Evolutionary conservation across 2,888 invertebrate genomes (phyloP), one percentile per base, ranked within the genome.

Genomic region (Leptarthrus brevirostris): DNA sequence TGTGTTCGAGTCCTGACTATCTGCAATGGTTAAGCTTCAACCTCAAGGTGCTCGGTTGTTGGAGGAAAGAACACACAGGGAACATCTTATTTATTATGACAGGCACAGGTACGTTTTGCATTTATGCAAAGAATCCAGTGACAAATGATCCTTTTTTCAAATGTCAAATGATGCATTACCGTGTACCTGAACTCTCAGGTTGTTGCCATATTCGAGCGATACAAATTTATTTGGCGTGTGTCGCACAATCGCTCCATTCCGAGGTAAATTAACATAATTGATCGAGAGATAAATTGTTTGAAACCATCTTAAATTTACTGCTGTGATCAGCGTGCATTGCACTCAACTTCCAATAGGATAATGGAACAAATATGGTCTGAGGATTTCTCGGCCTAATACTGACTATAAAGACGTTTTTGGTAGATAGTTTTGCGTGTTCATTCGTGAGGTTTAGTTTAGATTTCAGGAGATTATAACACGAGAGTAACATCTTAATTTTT

Each of bases 21-120:
- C 18, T 18, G 22, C 1, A 4, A 30, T n/a, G n/a, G n/a, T n/a
- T n/a, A n/a, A n/a, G n/a, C n/a, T n/a, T n/a, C n/a, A n/a, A n/a
- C n/a, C n/a, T n/a, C 36, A 12, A 47, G 66, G n/a, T 26, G 47
- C 10, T 22, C 22, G 22, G 24, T 34, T 18, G 30, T 53, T 12
- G 70, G 16, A 26, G 20, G 14, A 14, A 18, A 10, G 66, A 49
- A 66, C 26, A 44, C 49, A 49, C 47, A 49, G 66, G 56, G 44
- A 61, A 75, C 54, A 66, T 75, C 75, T 75, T 75, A 75, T 75
- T 75, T 75, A 75, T 75, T 75, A 75, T 75, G 75, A 75, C 75
- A 74, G 64, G 22, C 4, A 24, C 40, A 66, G 66, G 74, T 56
- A 56, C 54, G 34, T 74, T 71, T 72, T 71, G 66, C 74, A 74